Evolutionary conservation across 2,797 vertebrate species (phyloP).

Genomic region (Sylvia borin): DNA sequence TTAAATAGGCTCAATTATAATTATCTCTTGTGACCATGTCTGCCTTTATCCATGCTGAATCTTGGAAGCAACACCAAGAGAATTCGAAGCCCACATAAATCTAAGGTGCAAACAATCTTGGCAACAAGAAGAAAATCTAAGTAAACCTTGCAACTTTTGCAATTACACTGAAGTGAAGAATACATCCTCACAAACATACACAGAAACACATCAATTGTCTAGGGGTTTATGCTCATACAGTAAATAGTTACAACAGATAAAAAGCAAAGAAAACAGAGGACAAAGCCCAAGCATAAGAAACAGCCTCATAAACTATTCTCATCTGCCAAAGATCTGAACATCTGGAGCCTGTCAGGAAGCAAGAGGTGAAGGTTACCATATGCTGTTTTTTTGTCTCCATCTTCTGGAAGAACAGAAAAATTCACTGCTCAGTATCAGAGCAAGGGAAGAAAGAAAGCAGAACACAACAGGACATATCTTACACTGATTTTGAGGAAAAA

Average conservation of each 20-base stretch:
- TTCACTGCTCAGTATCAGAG: background rate
- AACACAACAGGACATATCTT: background rate
- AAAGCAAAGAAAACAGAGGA: background rate
- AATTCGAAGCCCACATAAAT: background rate
- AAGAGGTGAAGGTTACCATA: background rate
- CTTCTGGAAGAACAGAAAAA: conserved; percentile 41
- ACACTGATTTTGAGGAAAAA: background rate
- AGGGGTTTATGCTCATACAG: background rate
- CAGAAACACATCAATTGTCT: background rate
- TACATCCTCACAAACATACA: background rate
- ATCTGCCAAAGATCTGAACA: background rate
- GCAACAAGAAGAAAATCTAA: background rate
- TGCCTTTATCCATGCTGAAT: background rate
- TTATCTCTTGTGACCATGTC: background rate
- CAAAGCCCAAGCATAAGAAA: background rate
- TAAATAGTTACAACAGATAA: background rate
- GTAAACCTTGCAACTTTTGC: background rate
- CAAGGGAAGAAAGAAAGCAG: background rate
- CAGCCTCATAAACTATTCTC: background rate
- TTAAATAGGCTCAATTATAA: background rate
- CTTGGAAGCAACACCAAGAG: background rate
- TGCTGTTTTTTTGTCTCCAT: conserved; percentile 48
- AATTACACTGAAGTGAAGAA: background rate
- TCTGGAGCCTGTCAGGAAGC: background rate
- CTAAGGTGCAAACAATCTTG: background rate